Conservation (phyloP, 2,888 invertebrate genomes). For the Metopia argyrocephala region DNA sequence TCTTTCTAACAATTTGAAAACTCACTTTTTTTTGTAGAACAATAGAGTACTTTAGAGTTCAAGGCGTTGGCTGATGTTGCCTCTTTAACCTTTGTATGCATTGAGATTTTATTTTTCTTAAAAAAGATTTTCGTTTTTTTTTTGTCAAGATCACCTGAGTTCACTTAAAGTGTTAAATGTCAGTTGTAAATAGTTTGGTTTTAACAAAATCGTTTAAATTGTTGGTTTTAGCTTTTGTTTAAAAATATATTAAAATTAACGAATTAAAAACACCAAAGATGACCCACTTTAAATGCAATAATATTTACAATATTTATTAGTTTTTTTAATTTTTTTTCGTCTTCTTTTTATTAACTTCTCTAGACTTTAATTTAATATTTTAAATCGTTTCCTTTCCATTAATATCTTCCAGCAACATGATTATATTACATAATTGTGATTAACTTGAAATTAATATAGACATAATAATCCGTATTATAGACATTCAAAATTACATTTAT, state of each 20-base stretch:
- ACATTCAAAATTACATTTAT: constrained; percentile 8
- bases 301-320: too few relatives aligned
- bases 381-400: not conserved
- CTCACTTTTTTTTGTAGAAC: constrained; percentile 31
- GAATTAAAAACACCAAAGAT: not conserved
- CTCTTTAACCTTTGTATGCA: constrained; percentile 51
- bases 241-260: not conserved
- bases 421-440: constrained; percentile 41
- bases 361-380: not conserved
- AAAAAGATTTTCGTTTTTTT: not conserved
- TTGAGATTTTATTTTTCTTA: constrained; percentile 11
- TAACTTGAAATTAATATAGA: constrained; percentile 40
- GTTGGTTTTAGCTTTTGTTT: constrained; percentile 20
- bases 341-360: too few relatives aligned
- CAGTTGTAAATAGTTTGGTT: constrained; percentile 62
- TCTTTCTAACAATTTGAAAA: too few relatives aligned
- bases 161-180: constrained; percentile 58
- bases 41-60: constrained; percentile 54
- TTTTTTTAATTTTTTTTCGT: too few relatives aligned
- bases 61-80: constrained; percentile 58
- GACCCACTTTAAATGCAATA: not conserved
- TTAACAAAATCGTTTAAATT: constrained; percentile 60
- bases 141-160: constrained; percentile 38
- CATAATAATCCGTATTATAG: constrained; percentile 38
- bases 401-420: not conserved